phyloP scores from a whole-genome alignment of 2,888 invertebrate genomes.

The Drosophila quinaria region DNA sequence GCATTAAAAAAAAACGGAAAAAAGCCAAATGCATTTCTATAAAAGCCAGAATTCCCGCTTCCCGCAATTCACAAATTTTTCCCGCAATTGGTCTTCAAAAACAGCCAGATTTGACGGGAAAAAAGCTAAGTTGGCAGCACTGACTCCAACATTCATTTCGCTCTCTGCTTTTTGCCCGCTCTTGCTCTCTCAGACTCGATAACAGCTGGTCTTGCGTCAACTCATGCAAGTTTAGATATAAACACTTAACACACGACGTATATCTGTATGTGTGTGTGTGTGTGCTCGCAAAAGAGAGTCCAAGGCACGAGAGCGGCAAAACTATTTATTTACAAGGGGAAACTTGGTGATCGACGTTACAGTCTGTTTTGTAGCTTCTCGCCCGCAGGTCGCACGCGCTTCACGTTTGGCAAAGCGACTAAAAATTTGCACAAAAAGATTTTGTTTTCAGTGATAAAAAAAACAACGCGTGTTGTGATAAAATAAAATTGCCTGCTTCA shows the following conservation, averaged over 20 bases:
- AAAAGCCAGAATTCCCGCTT: no score
- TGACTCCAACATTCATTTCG: conserved; percentile 11
- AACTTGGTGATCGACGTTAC: conserved; percentile 55
- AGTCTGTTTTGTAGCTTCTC: conserved; percentile 54
- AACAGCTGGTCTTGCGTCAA: conserved; percentile 46
- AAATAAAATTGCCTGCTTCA: conserved; percentile 14
- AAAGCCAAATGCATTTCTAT: no score
- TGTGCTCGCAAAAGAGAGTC: conserved; percentile 10
- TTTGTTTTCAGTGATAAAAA: conserved; percentile 57
- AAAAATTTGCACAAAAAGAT: conserved; percentile 13
- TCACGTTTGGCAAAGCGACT: conserved; percentile 3
- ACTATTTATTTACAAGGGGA: conserved; percentile 70
- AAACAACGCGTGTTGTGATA: conserved; percentile 56
- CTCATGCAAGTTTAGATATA: conserved; percentile 30
- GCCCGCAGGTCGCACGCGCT: conserved; percentile 32
- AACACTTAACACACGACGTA: background rate
- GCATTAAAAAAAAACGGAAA: no score
- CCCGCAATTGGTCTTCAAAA: no score
- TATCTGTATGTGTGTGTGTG: background rate
- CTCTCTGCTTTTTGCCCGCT: conserved; percentile 5
- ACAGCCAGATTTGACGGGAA: no score
- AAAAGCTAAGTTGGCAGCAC: no score
- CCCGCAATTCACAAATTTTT: no score
- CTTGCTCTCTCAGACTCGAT: conserved; percentile 13
- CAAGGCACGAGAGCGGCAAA: conserved; percentile 39